These are phyloP conservation scores for Periophthalmus modestus DNA, from an alignment of 2,113 vertebrate species.

Conservation along the genomic window DNA sequence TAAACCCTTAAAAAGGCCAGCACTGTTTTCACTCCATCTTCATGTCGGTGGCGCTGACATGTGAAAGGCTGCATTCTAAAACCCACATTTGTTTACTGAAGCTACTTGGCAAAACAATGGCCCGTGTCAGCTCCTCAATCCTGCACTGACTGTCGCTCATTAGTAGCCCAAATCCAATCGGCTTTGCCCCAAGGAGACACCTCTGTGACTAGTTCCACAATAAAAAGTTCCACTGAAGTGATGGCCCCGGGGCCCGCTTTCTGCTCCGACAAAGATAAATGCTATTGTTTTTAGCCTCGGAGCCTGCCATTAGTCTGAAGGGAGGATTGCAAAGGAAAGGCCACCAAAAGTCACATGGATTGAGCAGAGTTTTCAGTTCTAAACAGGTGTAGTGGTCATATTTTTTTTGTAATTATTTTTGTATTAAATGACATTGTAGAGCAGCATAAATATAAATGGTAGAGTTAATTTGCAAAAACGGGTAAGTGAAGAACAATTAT, in stretches of 20 bases:
- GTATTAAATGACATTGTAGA: neutral
- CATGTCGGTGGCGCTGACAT: too few species aligned
- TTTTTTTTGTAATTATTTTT: slow-evolving; percentile 8
- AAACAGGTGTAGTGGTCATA: slow-evolving; percentile 63
- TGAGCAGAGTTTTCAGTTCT: slow-evolving; percentile 35
- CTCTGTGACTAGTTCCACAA: slow-evolving; percentile 31
- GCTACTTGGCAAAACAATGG: too few species aligned
- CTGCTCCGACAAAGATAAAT: slow-evolving; percentile 58
- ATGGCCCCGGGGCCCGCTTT: slow-evolving; percentile 43
- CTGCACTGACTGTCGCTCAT: too few species aligned
- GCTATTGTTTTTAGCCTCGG: slow-evolving; percentile 63
- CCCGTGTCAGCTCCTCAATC: too few species aligned
- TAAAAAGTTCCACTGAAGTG: slow-evolving; percentile 43
- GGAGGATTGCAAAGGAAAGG: slow-evolving; percentile 53
- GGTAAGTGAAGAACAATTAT: too few species aligned
- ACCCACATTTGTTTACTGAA: too few species aligned
- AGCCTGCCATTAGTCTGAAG: slow-evolving; percentile 62
- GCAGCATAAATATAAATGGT: too few species aligned
- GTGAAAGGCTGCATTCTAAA: too few species aligned
- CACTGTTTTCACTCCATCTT: too few species aligned
- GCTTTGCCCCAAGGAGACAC: slow-evolving; percentile 10
- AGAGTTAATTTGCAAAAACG: neutral
- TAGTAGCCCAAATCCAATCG: slow-evolving; percentile 28
- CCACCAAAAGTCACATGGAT: slow-evolving; percentile 58
- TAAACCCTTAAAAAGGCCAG: too few species aligned